A percentile compares a stretch with the other conserved stretches of the same genome.
Evolutionary conservation across 2,113 vertebrate species (phyloP).

Genomic region (Lutjanus erythropterus): DNA sequence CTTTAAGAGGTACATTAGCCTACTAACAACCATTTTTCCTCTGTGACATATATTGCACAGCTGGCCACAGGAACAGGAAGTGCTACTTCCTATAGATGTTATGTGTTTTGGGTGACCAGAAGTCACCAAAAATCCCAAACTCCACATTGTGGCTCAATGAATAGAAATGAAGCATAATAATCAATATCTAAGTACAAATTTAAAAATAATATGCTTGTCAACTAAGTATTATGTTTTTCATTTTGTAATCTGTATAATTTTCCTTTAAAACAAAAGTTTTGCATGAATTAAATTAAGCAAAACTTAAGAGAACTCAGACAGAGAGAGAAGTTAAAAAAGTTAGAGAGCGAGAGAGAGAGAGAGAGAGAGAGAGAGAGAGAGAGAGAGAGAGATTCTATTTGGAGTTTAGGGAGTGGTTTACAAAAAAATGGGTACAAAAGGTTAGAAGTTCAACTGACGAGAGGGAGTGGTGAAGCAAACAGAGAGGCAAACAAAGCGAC

Average conservation of each 20-base stretch:
- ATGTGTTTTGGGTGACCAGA: background rate
- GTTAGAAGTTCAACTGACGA: slow-evolving; percentile 15
- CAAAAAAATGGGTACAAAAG: slow-evolving; percentile 23
- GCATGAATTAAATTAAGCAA: too few relatives aligned
- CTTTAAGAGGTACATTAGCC: background rate
- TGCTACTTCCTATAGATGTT: background rate
- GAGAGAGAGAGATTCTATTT: background rate
- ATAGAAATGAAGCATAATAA: background rate
- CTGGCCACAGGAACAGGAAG: background rate
- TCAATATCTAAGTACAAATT: too few relatives aligned
- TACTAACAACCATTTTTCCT: background rate
- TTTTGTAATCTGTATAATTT: too few relatives aligned
- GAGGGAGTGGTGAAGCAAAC: background rate
- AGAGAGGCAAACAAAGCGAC: background rate
- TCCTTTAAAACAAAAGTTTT: background rate
- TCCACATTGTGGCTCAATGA: background rate
- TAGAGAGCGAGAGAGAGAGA: background rate
- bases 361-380: background rate
- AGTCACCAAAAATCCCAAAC: background rate
- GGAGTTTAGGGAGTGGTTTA: background rate
- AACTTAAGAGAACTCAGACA: too few relatives aligned
- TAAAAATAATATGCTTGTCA: background rate
- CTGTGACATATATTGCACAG: background rate
- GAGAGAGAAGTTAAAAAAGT: fast-evolving
- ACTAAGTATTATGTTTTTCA: background rate